Evolutionary conservation across 1,140 invertebrate species (phyloP), one percentile per base, ranked within the genome.

Genomic region (Hetaerina americana): DNA sequence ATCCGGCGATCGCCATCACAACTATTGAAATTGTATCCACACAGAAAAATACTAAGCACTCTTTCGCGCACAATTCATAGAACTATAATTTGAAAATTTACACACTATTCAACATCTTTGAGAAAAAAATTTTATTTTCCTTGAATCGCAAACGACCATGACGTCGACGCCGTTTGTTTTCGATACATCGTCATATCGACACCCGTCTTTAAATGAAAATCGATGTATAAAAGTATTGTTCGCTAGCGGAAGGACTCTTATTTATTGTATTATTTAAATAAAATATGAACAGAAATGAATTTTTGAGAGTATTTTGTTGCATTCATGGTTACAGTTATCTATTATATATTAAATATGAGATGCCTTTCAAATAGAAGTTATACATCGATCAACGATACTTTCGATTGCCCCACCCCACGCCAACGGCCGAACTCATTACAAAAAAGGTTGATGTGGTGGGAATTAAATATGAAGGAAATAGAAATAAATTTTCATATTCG

Each of bases 1-100:
- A 87, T 76, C 84, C 87, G 70, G 86, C 84, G 87, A 88, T 88
- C 25, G 74, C 66, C 40, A 27, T 70, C 28, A 57, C 40, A 57
- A n/a, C 40, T 18, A 57, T 18, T 57, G 15, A 18, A 5, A n/a
- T 57, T 57, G 15, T 57, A 57, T n/a, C 22, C 40, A 18, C 22
- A n/a, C 15, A 57, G 40, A 57, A 57, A 57, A 57, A 57, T 57
- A 57, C 40, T 57, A 57, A 12, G 15, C 40, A 57, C 40, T 57
- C 40, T 57, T 57, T 57, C 40, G 22, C 40, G 40, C 40, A 57
- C 40, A 57, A 57, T n/a, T 57, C 40, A 57, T 57, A 57, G 15
- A 57, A 57, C 40, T 57, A 57, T 57, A 57, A 57, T n/a, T 18
- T n/a, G 10, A 57, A 18, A n/a, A 57, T 57, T 57, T 57, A 57